phyloP scores from a whole-genome alignment of 1,140 invertebrate genomes.

The Teleogryllus occipitalis region DNA sequence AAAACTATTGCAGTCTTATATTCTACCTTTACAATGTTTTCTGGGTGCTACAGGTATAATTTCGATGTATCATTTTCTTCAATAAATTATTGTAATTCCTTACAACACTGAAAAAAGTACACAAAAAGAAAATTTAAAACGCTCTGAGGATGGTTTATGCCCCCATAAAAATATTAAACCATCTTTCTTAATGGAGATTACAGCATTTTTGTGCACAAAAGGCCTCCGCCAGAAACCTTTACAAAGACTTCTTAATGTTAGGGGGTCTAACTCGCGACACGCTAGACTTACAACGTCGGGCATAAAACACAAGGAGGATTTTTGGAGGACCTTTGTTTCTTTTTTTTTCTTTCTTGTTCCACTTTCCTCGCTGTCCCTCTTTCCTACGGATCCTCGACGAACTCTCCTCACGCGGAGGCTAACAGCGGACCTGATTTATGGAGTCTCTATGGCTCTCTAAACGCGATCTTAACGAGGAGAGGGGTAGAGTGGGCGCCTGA shows the following conservation, averaged over 20 bases:
- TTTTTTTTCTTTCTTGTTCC: not conserved
- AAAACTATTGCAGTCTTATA: too few species aligned
- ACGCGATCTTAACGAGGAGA: not conserved
- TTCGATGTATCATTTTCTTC: too few species aligned
- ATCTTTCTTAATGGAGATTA: not conserved
- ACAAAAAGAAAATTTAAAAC: too few species aligned
- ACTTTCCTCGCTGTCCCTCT: not conserved
- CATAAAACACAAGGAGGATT: not conserved
- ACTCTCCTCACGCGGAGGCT: not conserved
- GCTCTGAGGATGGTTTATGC: too few species aligned
- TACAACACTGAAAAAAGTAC: too few species aligned
- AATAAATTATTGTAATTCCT: too few species aligned
- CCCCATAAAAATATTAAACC: not conserved
- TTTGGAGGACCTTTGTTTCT: not conserved
- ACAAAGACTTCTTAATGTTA: constrained; percentile 1
- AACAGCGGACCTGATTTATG: not conserved
- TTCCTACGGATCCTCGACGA: not conserved
- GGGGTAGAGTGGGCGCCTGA: not conserved
- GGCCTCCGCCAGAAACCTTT: not conserved
- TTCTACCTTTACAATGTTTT: too few species aligned
- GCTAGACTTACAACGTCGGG: not conserved
- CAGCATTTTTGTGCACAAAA: not conserved
- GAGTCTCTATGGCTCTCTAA: not conserved
- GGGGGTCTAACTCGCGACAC: not conserved
- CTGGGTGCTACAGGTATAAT: too few species aligned